Base-by-base conservation (phyloP, 2,113 vertebrate genomes). In the Emydocephalus ijimae region DNA sequence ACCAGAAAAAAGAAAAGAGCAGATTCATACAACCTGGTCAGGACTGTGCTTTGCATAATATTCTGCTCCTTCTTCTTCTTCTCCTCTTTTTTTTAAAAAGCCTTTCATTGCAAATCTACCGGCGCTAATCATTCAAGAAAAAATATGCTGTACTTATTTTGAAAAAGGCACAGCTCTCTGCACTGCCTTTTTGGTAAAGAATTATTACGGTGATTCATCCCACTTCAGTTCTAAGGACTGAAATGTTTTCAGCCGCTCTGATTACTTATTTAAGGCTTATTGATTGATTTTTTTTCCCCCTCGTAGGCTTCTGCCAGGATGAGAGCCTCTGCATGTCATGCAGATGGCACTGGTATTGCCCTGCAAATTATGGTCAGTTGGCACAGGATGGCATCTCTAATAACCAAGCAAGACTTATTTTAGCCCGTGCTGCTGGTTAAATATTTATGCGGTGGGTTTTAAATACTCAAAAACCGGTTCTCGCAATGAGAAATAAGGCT, bases 231-330 rank as follows among this genome's bases (percentile, higher is more conserved):
- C 92, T 95, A 95, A 95, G 95, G 95, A 92, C 94, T 92, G 93
- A 90, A 85, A 95, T 26, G 29, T 95, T 97, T 96, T 96, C 93
- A 92, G 94, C 94, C 95, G 92, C 86, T 96, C 97, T 97, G 87
- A 97, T 98, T 96, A 97, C 91, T 98, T 97, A 98, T 97, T 98
- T 97, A 98, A 97, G 95, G 94, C 59, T 92, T 97, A 97, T 97
- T 89, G 97, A 97, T 97, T 95, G 94, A 97, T 48, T 26, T 55
- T 29, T 87, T 95, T 95, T 95, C 1, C 5, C 26, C 24, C 8
- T 56, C 2, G 0, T 88, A 81, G 86, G 91, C 94, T 96, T 94
- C 96, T 96, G 96, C 95, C 94, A 94, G 94, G 95, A 96, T 92
- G 92, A 93, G 94, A 96, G 94, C 93, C 89, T 92, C 96, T 61